Evolutionary conservation across 1,140 invertebrate species (phyloP).

Genomic region (Zaprionus kolodkinae): DNA sequence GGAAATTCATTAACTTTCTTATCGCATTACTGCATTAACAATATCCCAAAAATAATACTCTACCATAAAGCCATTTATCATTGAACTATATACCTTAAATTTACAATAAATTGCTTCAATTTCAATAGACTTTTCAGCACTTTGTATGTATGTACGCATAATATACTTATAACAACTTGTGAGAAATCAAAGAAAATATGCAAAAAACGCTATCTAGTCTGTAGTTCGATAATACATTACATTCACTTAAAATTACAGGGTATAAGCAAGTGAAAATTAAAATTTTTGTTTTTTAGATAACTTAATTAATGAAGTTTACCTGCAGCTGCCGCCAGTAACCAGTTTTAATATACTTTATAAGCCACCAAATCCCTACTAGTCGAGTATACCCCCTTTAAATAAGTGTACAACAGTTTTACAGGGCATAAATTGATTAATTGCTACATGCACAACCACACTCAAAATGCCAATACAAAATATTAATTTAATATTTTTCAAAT

Average conservation of each 20-base stretch:
- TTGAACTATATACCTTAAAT: too few species aligned
- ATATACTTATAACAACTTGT: background rate
- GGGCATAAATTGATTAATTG: constrained; percentile 1
- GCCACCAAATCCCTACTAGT: background rate
- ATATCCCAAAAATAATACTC: too few species aligned
- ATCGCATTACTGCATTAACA: too few species aligned
- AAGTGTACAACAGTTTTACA: background rate
- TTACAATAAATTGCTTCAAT: too few species aligned
- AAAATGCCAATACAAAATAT: constrained; percentile 2
- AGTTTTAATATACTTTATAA: background rate
- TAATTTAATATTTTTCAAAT: constrained; percentile 5
- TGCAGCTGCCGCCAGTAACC: background rate
- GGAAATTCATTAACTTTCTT: too few species aligned
- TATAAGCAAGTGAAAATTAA: background rate
- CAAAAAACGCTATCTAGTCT: background rate
- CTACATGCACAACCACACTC: background rate
- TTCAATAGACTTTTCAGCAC: too few species aligned
- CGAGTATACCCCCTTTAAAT: background rate
- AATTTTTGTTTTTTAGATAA: too few species aligned
- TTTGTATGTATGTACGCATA: too few species aligned
- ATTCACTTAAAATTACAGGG: background rate
- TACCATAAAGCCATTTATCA: too few species aligned
- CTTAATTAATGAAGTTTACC: background rate
- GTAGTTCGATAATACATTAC: background rate
- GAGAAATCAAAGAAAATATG: background rate